These are phyloP conservation scores for Aelia acuminata DNA, from an alignment of 2,888 invertebrate species.

Conservation along the genomic window DNA sequence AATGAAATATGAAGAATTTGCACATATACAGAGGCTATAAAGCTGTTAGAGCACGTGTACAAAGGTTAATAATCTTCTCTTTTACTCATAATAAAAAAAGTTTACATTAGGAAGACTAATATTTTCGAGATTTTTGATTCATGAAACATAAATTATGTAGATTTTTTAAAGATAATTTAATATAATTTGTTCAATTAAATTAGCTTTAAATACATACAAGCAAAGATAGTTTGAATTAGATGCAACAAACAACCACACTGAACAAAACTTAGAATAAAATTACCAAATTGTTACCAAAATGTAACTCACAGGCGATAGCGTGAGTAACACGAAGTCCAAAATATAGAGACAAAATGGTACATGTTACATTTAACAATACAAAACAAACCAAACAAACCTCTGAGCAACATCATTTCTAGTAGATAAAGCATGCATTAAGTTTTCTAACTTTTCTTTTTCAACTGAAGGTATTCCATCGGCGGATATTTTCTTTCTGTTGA, in stretches of 20 bases:
- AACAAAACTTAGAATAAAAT: neutral
- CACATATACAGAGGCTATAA: too few relatives aligned
- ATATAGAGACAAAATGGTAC: constrained; percentile 1
- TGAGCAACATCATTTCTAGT: constrained; percentile 64
- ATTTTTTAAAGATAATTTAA: too few relatives aligned
- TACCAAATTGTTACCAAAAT: neutral
- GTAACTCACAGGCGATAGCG: neutral
- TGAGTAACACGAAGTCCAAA: neutral
- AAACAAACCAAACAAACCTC: constrained; percentile 65
- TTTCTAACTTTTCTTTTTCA: constrained; percentile 70
- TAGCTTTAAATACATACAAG: neutral
- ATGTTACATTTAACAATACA: constrained; percentile 53
- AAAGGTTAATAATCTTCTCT: too few relatives aligned
- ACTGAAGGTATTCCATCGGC: constrained; percentile 69
- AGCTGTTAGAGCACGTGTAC: too few relatives aligned
- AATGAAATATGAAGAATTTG: too few relatives aligned
- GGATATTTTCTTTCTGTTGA: constrained; percentile 67
- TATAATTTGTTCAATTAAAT: neutral
- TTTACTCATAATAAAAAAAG: too few relatives aligned
- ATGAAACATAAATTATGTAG: too few relatives aligned
- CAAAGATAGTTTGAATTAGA: neutral
- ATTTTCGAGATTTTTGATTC: too few relatives aligned
- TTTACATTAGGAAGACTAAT: too few relatives aligned
- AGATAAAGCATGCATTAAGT: constrained; percentile 68
- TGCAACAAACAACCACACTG: neutral